Percentiles rank a stretch among this genome's conserved stretches.
These are phyloP conservation scores for Ennomos erosarius DNA, from an alignment of 2,888 invertebrate genomes.

Conservation along the genomic window DNA sequence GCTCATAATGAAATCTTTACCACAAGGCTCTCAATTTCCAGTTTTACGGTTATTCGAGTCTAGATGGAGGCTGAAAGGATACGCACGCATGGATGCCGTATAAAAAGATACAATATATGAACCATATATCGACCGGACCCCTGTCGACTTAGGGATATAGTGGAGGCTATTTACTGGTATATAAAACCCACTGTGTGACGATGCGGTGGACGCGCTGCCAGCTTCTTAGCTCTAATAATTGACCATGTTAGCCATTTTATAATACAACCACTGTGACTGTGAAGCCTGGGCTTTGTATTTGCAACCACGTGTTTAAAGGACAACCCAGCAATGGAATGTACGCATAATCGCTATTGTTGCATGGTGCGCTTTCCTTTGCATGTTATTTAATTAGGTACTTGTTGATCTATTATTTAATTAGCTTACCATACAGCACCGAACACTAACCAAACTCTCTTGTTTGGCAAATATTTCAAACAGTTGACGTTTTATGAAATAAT, in stretches of 20 bases:
- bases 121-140: conserved; percentile 33
- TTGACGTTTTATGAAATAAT: too few species aligned
- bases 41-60: conserved; percentile 29
- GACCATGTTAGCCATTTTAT: conserved; percentile 30
- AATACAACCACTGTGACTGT: too few species aligned
- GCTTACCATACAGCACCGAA: too few species aligned
- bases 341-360: conserved; percentile 13
- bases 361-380: neutral
- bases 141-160: conserved; percentile 28
- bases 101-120: conserved; percentile 34
- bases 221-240: conserved; percentile 43
- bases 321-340: conserved; percentile 27
- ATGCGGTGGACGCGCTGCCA: conserved; percentile 37
- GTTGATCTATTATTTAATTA: too few species aligned
- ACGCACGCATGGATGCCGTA: conserved; percentile 11
- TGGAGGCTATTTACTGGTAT: conserved; percentile 26
- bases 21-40: conserved; percentile 31
- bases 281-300: too few species aligned
- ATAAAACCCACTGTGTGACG: conserved; percentile 27
- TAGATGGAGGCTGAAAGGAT: conserved; percentile 26
- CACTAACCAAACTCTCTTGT: too few species aligned
- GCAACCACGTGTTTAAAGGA: conserved; percentile 32
- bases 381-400: too few species aligned
- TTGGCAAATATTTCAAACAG: too few species aligned
- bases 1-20: conserved; percentile 27